phyloP scores from a whole-genome alignment of 2,113 vertebrate genomes.

The Rhinolophus ferrumequinum region DNA sequence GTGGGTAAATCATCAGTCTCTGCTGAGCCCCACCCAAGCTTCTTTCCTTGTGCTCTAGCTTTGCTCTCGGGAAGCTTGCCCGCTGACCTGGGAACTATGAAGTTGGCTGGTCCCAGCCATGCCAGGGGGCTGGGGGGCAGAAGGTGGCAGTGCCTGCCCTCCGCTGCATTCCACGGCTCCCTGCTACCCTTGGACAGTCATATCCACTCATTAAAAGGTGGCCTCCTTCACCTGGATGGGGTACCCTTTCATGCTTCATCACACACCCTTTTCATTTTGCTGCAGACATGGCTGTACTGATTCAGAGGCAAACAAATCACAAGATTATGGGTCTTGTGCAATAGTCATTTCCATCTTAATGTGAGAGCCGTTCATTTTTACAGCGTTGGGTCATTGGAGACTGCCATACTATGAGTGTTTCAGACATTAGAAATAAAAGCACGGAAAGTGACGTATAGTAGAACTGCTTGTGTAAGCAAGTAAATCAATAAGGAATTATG shows the following conservation, averaged over 20 bases:
- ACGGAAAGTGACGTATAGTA: neutral
- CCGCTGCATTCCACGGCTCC: neutral
- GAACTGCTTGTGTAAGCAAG: conserved; percentile 41
- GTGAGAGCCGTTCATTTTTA: neutral
- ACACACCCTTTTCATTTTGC: neutral
- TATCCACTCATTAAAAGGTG: neutral
- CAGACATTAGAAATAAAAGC: conserved; percentile 23
- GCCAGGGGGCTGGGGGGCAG: neutral
- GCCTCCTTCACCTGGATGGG: neutral
- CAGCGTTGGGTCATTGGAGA: neutral
- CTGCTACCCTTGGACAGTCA: neutral
- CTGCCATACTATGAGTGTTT: fast-evolving
- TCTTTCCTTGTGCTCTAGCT: neutral
- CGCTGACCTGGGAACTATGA: neutral
- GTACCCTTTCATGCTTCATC: neutral
- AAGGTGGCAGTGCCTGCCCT: neutral
- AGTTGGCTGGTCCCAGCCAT: neutral
- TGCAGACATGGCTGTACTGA: neutral
- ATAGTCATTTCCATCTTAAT: neutral
- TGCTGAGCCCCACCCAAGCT: neutral
- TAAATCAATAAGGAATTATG: conserved; percentile 39
- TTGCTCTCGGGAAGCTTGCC: neutral
- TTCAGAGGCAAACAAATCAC: conserved; percentile 3
- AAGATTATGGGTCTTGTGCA: neutral
- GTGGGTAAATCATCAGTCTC: neutral